Base-by-base conservation (phyloP, 2,888 invertebrate genomes). In the Tiphia femorata region DNA sequence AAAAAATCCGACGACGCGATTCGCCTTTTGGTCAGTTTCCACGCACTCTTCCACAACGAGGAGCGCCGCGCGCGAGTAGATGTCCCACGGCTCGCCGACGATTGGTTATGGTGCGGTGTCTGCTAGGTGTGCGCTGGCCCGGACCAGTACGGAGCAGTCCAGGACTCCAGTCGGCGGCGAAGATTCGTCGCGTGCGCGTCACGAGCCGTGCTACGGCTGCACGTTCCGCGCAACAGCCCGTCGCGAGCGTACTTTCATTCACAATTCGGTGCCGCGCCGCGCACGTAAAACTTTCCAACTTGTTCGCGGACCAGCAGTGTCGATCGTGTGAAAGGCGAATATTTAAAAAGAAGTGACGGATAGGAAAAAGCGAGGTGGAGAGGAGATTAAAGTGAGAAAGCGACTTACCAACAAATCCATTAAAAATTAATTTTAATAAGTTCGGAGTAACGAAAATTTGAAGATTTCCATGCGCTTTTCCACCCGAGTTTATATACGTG, bases 161-260 rank as follows among this genome's bases (percentile, higher is more conserved):
- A 52, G 58, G 60, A 57, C 52, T 61, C n/a, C 62, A 62, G 61
- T 64, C 61, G 49, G 55, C 62, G 62, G 62, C 60, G 58, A 64
- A 67, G 64, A 61, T 65, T 53, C 62, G 62, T 57, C 64, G 68
- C 58, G 68, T 50, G 62, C 67, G 64, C 64, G 55, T 66, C 67
- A 55, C 57, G 53, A 63, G 54, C 56, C 54, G 57, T 56, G 40
- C 25, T 17, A 33, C 43, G 61, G 41, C 33, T 40, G 16, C 40
- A 51, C 61, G 54, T 53, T 41, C 58, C 56, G 47, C 35, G 51
- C 49, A 37, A 56, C 60, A 17, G 63, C 63, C 61, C 35, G 40
- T 20, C 8, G 14, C 30, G 41, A 21, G 23, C 10, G 25, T 40
- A n/a, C n/a, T n/a, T n/a, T 1, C 33, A 33, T 29, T 29, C 29